A percentile compares a stretch with the other conserved stretches of the same genome.
Evolutionary conservation across 2,888 invertebrate genomes (phyloP).

Genomic region (Gymnosoma rotundatum): DNA sequence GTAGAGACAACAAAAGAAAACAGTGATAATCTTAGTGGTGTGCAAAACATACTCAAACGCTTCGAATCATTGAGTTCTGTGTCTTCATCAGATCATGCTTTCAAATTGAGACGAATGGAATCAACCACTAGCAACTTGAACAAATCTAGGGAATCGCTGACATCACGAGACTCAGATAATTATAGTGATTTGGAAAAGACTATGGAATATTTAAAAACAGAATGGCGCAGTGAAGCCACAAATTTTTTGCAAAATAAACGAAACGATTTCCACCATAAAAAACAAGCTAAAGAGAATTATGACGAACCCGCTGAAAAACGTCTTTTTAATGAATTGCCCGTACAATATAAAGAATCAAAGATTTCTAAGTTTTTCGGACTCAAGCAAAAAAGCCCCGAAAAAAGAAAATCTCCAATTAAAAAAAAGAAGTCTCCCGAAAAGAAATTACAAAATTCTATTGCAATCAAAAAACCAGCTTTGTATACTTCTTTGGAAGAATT

Average conservation of each 20-base stretch:
- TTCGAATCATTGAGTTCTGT: constrained; percentile 80
- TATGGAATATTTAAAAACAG: constrained; percentile 80
- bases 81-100: constrained; percentile 73
- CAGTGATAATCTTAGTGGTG: constrained; percentile 74
- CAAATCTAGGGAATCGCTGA: constrained; percentile 77
- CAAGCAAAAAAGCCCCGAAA: constrained; percentile 74
- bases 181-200: constrained; percentile 80
- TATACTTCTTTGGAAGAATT: constrained; percentile 76
- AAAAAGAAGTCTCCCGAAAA: constrained; percentile 74
- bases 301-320: constrained; percentile 69
- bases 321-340: constrained; percentile 72
- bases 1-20: constrained; percentile 67
- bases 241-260: constrained; percentile 81
- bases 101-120: constrained; percentile 78
- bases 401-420: constrained; percentile 73
- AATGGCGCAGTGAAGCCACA: constrained; percentile 80
- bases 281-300: constrained; percentile 68
- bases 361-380: constrained; percentile 79
- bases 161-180: constrained; percentile 75
- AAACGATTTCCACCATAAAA: constrained; percentile 77
- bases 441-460: constrained; percentile 6
- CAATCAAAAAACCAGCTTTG: constrained; percentile 29
- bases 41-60: constrained; percentile 79
- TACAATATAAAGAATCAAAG: constrained; percentile 79
- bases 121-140: constrained; percentile 78